phyloP scores from a whole-genome alignment of 2,797 vertebrate species.

The Hipposideros larvatus region DNA sequence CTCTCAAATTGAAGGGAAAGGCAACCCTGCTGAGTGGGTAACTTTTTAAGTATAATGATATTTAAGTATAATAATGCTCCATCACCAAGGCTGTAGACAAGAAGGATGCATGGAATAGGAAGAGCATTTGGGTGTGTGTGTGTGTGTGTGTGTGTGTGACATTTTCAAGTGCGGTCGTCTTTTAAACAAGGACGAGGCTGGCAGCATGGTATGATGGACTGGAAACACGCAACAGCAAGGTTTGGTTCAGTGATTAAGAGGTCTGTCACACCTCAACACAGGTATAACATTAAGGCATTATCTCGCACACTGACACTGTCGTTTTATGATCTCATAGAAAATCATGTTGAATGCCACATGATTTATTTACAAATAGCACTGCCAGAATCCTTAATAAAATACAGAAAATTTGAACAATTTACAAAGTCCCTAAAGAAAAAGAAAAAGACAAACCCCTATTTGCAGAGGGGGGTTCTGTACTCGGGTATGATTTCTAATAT shows the following conservation, averaged over 20 bases:
- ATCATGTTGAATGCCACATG: not conserved
- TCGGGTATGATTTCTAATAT: not conserved
- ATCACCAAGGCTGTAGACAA: not conserved
- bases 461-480: not conserved
- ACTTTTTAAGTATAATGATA: not conserved
- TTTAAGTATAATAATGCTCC: too few species aligned
- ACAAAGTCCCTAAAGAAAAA: not conserved
- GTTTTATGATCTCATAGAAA: not conserved
- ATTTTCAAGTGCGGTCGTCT: not conserved
- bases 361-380: not conserved
- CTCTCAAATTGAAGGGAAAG: not conserved
- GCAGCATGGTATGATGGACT: too few species aligned
- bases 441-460: not conserved
- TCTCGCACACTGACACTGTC: rapidly evolving
- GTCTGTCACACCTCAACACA: too few species aligned
- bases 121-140: too few species aligned
- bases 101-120: not conserved
- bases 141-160: too few species aligned
- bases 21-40: not conserved
- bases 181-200: not conserved
- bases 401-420: not conserved
- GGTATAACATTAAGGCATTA: rapidly evolving
- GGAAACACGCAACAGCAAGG: not conserved
- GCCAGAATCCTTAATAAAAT: not conserved
- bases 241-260: not conserved